Evolutionary conservation across 2,113 vertebrate species (phyloP), one percentile per base, ranked within the genome.

Genomic region (Elachura formosa): DNA sequence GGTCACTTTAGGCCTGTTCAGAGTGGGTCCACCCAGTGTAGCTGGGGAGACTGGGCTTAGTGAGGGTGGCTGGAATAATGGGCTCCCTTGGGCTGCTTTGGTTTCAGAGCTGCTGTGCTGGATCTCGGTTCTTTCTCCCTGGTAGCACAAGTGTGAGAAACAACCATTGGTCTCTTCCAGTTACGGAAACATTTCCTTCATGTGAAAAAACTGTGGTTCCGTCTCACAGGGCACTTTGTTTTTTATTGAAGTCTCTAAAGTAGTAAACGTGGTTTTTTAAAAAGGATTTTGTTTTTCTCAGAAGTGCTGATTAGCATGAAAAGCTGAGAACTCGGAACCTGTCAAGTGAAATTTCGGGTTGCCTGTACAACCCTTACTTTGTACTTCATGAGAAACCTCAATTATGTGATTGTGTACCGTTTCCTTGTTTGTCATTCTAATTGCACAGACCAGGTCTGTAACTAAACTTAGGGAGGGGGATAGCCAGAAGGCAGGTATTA

Each of bases 21-120:
- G 5, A 6, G 25, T 40, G 38, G 26, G 26, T 5, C 11, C 0
- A 2, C 26, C 45, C 33, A 14, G 12, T n/a, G 20, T 14, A 54
- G 73, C 25, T 22, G 20, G 23, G 36, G 40, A 59, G 51, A 55
- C 6, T 26, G 9, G 29, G 20, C 2, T 71, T 12, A 15, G 1
- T 21, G 48, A 40, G 14, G 10, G 11, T 64, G 54, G 21, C 40
- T 6, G 10, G 25, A 54, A 19, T 11, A 23, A 34, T 40, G 54
- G 6, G 8, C 64, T 90, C 54, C 33, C 62, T 26, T 43, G 52
- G 28, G 31, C 40, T 51, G 1, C 19, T 14, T 34, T 51, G 43
- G 19, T 68, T 93, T 77, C 31, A 40, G 12, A 66, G 71, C 33
- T 26, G 12, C 3, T 10, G 59, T 64, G 17, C 45, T 64, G 54